phyloP scores from a whole-genome alignment of 2,797 vertebrate species.

The Hippoglossus hippoglossus region DNA sequence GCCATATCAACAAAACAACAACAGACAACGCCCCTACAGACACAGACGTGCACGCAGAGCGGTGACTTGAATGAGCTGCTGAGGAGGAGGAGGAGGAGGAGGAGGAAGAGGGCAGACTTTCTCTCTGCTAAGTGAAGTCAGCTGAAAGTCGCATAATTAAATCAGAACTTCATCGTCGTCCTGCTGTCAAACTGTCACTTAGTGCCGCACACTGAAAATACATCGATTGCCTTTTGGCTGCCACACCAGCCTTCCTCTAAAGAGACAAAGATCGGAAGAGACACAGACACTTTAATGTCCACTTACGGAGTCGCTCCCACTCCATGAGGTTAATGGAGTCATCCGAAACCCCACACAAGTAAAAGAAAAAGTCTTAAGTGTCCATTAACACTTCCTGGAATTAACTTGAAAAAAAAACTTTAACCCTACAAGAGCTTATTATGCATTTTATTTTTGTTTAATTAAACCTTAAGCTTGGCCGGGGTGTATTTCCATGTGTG shows the following conservation, averaged over 20 bases:
- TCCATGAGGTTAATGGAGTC: background rate
- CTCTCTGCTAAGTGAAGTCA: constrained; percentile 42
- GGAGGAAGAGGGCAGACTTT: constrained; percentile 7
- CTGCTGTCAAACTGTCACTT: constrained; percentile 33
- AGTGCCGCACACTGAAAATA: constrained; percentile 16
- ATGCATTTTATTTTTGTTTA: too few species aligned
- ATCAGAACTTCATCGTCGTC: constrained; percentile 32
- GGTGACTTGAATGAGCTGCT: constrained; percentile 10
- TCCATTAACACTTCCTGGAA: background rate
- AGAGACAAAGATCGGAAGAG: background rate
- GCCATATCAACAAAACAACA: background rate
- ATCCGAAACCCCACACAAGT: background rate
- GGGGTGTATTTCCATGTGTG: too few species aligned
- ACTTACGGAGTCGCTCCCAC: background rate
- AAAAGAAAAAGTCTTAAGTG: background rate
- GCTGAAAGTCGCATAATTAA: constrained; percentile 44
- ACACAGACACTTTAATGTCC: constrained; percentile 5
- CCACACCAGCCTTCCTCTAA: background rate
- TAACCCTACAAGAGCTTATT: too few species aligned
- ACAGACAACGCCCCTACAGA: background rate
- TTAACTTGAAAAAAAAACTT: background rate
- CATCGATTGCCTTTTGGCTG: constrained; percentile 44
- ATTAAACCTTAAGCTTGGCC: too few species aligned
- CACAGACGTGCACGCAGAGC: background rate
- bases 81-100: constrained; percentile 5